Conservation (phyloP, 2,113 vertebrate species). For the Rhinogobius similis region DNA sequence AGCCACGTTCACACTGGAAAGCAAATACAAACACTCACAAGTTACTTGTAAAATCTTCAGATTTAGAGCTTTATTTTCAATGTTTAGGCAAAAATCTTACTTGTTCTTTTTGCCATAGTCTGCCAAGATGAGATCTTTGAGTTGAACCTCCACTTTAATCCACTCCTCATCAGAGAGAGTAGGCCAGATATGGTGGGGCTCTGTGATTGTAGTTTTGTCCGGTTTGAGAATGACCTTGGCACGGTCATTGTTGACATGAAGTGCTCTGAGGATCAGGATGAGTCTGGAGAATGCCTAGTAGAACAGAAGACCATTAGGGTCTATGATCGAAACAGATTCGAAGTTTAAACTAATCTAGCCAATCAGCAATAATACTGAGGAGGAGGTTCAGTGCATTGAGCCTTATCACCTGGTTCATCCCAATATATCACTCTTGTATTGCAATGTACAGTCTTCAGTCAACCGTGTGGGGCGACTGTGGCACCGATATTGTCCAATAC, state of each 20-base stretch:
- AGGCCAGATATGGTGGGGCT: conserved; percentile 99
- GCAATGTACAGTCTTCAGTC: too few relatives aligned
- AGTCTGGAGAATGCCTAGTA: conserved; percentile 96
- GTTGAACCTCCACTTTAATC: conserved; percentile 99
- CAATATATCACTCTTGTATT: not conserved
- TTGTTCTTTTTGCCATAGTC: conserved; percentile 99
- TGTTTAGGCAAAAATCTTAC: conserved; percentile 74
- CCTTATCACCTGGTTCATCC: too few relatives aligned
- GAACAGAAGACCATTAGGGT: not conserved
- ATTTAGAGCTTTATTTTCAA: not conserved
- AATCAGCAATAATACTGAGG: not conserved
- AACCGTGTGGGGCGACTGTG: too few relatives aligned
- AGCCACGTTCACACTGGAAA: conserved; percentile 91
- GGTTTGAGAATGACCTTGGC: conserved; percentile 99
- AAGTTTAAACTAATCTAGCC: not conserved
- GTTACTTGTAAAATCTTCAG: not conserved
- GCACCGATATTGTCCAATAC: too few relatives aligned
- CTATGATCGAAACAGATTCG: not conserved
- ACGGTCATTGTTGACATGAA: conserved; percentile 96
- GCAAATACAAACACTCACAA: conserved; percentile 13
- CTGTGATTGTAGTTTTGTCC: conserved; percentile 97
- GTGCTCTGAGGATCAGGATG: conserved; percentile 94
- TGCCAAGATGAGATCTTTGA: conserved; percentile 96
- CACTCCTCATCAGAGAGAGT: conserved; percentile 98
- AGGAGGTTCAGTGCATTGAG: too few relatives aligned